Conservation (phyloP, 1,140 invertebrate genomes). For the Acyrthosiphon pisum region DNA sequence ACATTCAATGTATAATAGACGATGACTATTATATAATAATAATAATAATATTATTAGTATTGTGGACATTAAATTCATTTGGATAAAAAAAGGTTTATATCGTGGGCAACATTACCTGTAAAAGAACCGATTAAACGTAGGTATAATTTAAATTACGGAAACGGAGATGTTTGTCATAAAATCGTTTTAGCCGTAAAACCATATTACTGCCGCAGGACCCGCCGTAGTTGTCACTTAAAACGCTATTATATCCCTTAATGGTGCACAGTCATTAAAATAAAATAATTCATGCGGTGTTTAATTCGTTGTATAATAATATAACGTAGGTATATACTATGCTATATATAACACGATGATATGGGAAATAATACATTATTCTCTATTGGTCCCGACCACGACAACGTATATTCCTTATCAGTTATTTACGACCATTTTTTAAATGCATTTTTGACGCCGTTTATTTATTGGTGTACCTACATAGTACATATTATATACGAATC, state of each 20-base stretch:
- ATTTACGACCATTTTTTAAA: constrained; percentile 43
- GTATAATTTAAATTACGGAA: constrained; percentile 24
- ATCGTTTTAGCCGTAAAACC: constrained; percentile 23
- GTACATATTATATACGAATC: neutral
- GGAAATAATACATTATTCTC: neutral
- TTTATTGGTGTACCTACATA: neutral
- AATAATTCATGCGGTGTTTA: constrained; percentile 33
- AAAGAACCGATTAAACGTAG: constrained; percentile 10
- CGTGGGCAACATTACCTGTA: constrained; percentile 5
- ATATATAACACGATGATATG: neutral
- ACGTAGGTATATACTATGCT: neutral
- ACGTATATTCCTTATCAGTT: constrained; percentile 22
- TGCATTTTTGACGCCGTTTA: constrained; percentile 44
- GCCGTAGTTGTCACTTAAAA: constrained; percentile 25
- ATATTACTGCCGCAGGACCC: neutral
- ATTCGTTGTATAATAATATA: neutral
- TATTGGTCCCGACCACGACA: neutral
- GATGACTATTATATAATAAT: neutral
- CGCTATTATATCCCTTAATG: constrained; percentile 35
- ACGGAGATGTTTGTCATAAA: constrained; percentile 33
- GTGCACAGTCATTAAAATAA: neutral
- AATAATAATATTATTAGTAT: neutral
- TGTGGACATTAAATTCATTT: neutral
- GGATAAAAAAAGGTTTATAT: neutral
- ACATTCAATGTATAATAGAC: neutral